Evolutionary conservation across 2,113 vertebrate species (phyloP).

Genomic region (Gopherus evgoodei): DNA sequence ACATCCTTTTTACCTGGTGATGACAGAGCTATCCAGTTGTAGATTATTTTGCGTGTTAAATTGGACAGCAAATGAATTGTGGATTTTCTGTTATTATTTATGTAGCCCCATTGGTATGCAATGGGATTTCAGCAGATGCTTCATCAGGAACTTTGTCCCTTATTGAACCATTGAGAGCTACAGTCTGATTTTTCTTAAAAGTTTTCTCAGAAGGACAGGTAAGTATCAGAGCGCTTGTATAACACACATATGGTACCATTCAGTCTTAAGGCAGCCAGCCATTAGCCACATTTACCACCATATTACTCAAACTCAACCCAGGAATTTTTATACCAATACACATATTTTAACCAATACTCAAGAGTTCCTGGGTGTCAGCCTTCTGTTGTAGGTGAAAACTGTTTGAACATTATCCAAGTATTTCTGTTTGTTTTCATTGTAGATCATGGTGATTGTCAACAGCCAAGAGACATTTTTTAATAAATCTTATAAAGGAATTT

Average conservation of each 20-base stretch:
- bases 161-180: rapidly evolving
- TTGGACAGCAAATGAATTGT: not conserved
- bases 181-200: rapidly evolving
- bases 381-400: not conserved
- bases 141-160: not conserved
- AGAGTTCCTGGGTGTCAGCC: not conserved
- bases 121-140: not conserved
- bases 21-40: rapidly evolving
- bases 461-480: slow-evolving; percentile 54
- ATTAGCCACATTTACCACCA: rapidly evolving
- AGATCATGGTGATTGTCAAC: not conserved
- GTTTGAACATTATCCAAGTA: not conserved
- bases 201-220: not conserved
- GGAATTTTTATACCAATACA: not conserved
- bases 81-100: not conserved
- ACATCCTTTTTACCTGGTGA: not conserved
- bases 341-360: not conserved
- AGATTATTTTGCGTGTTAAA: rapidly evolving
- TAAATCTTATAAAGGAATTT: slow-evolving; percentile 39
- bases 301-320: not conserved
- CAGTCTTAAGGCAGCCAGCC: not conserved
- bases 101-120: rapidly evolving
- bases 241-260: rapidly evolving
- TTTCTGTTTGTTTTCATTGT: not conserved
- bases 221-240: not conserved